phyloP scores from a whole-genome alignment of 2,797 vertebrate genomes.

The Manis pentadactyla region DNA sequence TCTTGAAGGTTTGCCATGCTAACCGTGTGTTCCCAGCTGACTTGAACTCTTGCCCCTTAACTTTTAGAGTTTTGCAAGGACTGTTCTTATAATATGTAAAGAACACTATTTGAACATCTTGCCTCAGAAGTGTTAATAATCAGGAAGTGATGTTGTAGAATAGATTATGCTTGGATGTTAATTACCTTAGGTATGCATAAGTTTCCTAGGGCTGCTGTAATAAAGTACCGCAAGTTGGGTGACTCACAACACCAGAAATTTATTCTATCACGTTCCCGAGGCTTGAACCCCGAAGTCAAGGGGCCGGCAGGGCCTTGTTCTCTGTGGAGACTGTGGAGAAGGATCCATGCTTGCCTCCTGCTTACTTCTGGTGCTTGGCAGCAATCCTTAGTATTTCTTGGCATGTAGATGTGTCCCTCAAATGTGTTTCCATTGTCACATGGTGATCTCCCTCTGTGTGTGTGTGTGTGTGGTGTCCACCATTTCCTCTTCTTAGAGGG shows the following conservation, averaged over 20 bases:
- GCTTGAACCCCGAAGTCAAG: not conserved
- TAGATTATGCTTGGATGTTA: not conserved
- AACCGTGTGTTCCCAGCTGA: not conserved
- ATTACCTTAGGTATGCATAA: not conserved
- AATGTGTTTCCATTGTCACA: rapidly evolving
- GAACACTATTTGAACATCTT: not conserved
- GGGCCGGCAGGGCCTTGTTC: not conserved
- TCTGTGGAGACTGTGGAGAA: not conserved
- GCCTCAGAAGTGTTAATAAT: not conserved
- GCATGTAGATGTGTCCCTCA: not conserved
- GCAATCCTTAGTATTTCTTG: not conserved
- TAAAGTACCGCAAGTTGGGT: not conserved
- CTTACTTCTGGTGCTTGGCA: not conserved
- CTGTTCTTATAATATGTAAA: not conserved
- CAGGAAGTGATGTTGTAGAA: not conserved
- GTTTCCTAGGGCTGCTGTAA: not conserved
- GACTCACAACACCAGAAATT: not conserved
- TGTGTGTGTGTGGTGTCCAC: not conserved
- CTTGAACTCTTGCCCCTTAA: not conserved
- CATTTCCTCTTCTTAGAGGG: not conserved
- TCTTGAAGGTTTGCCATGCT: not conserved
- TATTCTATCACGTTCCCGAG: not conserved
- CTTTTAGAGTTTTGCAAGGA: not conserved
- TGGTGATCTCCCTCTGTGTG: not conserved
- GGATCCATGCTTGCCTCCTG: not conserved